These are phyloP conservation scores for Nilaparvata lugens DNA, from an alignment of 1,140 invertebrate genomes.

Conservation along the genomic window DNA sequence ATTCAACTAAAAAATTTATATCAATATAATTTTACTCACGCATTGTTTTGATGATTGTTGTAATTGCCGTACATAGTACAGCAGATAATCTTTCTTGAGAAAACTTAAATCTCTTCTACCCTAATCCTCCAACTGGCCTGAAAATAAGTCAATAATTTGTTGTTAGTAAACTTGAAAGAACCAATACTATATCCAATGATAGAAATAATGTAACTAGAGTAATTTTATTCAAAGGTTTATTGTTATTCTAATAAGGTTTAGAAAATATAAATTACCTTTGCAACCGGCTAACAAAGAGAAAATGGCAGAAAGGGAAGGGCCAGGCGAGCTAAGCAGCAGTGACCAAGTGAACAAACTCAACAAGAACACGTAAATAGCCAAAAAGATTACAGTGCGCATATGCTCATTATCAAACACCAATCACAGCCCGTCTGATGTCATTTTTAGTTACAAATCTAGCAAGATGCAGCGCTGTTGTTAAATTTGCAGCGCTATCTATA, in stretches of 20 bases:
- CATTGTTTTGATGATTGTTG: background rate
- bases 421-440: too few relatives aligned
- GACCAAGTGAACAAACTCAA: too few relatives aligned
- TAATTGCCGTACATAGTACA: conserved; percentile 3
- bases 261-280: background rate
- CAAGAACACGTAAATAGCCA: too few relatives aligned
- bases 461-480: too few relatives aligned
- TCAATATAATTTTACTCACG: background rate
- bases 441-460: too few relatives aligned
- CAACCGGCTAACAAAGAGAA: conserved; percentile 4
- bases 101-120: background rate
- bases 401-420: too few relatives aligned
- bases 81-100: background rate
- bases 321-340: background rate
- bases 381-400: too few relatives aligned
- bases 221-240: background rate
- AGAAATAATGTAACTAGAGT: background rate
- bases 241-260: background rate
- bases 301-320: background rate
- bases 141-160: background rate
- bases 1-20: background rate
- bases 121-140: background rate
- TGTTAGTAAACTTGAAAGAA: background rate
- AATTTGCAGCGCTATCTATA: too few relatives aligned
- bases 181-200: background rate